These are phyloP conservation scores for Pseudococcus viburni DNA, from an alignment of 2,888 invertebrate species.

Conservation along the genomic window DNA sequence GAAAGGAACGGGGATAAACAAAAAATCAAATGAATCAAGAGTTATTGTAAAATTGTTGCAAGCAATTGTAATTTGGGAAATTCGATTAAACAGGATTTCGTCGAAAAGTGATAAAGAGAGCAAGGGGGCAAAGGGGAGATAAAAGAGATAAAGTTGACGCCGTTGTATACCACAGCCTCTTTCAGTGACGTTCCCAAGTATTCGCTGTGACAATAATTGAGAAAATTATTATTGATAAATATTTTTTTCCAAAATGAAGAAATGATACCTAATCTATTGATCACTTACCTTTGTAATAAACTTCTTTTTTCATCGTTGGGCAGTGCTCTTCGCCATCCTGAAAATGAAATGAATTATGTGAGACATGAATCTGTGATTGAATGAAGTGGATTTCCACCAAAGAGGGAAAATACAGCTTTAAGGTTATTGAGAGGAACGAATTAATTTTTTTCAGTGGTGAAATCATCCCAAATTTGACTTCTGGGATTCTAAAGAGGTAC, in stretches of 20 bases:
- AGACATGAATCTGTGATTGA: not conserved
- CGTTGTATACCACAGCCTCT: not conserved
- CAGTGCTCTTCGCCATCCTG: conserved; percentile 81
- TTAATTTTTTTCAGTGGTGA: not conserved
- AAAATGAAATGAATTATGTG: conserved; percentile 71
- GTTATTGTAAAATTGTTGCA: not conserved
- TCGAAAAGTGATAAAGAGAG: not conserved
- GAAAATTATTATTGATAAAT: not conserved
- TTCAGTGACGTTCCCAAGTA: conserved; percentile 61
- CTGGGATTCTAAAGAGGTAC: too few relatives aligned
- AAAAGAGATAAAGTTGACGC: not conserved
- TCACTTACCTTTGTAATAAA: conserved; percentile 87
- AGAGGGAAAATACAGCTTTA: not conserved
- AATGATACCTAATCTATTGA: not conserved
- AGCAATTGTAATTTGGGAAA: conserved; percentile 4
- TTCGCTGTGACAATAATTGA: conserved; percentile 60
- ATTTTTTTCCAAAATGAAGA: not conserved
- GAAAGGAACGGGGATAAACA: not conserved
- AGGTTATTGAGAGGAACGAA: not conserved
- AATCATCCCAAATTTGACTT: too few relatives aligned
- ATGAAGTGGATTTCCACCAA: not conserved
- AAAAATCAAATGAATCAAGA: not conserved
- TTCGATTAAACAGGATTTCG: not conserved
- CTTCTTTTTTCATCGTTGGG: conserved; percentile 92
- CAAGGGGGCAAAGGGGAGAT: not conserved